phyloP scores from a whole-genome alignment of 2,113 vertebrate species.

The Otocyon megalotis region DNA sequence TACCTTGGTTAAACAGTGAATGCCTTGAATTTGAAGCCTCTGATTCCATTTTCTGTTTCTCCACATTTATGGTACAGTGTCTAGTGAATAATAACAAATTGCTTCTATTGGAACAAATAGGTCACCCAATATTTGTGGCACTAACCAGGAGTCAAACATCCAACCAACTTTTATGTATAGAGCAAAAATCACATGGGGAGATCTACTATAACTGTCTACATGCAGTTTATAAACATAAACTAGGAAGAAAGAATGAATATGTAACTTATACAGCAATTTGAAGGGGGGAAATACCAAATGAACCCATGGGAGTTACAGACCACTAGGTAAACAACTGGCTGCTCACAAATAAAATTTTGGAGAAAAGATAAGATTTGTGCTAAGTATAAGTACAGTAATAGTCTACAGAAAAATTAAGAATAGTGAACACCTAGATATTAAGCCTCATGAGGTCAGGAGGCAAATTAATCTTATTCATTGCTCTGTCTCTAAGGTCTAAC shows the following conservation, averaged over 20 bases:
- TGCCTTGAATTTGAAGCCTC: not conserved
- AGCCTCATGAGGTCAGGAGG: not conserved
- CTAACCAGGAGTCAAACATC: not conserved
- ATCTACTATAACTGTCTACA: not conserved
- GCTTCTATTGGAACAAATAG: not conserved
- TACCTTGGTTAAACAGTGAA: not conserved
- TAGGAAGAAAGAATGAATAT: not conserved
- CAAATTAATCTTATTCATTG: not conserved
- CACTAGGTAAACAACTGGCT: not conserved
- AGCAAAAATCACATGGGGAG: not conserved
- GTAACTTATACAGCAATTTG: not conserved
- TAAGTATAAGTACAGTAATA: not conserved
- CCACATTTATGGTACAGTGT: not conserved
- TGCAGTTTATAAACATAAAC: not conserved
- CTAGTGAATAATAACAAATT: not conserved
- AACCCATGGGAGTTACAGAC: not conserved
- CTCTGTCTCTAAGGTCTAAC: not conserved
- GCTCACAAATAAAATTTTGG: not conserved
- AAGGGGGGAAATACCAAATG: not conserved
- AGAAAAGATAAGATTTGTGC: not conserved
- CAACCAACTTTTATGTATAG: not conserved
- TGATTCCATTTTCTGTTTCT: not conserved
- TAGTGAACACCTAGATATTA: not conserved
- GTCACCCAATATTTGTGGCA: not conserved
- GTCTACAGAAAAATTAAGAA: not conserved